Evolutionary conservation across 2,888 invertebrate genomes (phyloP).

Genomic region (Drosophila peninsularis): DNA sequence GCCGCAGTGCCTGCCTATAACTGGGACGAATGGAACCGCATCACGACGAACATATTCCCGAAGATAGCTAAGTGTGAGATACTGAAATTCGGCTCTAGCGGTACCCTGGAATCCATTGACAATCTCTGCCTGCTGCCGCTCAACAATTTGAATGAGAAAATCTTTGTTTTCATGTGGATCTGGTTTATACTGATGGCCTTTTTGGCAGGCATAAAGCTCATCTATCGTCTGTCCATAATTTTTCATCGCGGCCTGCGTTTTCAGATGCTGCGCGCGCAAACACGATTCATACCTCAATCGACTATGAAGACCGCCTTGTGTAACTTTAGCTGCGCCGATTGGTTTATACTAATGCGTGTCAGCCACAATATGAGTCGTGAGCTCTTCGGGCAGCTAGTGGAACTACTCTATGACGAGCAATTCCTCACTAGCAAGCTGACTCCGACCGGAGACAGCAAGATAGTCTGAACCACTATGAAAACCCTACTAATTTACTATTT

Average conservation of each 20-base stretch:
- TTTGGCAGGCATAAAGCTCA: slow-evolving; percentile 87
- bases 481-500: neutral
- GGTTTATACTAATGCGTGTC: slow-evolving; percentile 91
- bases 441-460: slow-evolving; percentile 27
- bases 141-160: slow-evolving; percentile 92
- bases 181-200: slow-evolving; percentile 89
- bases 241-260: slow-evolving; percentile 84
- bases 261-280: slow-evolving; percentile 69
- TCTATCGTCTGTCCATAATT: slow-evolving; percentile 88
- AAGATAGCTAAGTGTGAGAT: slow-evolving; percentile 95
- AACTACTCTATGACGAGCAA: slow-evolving; percentile 83
- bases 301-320: slow-evolving; percentile 60
- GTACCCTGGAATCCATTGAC: slow-evolving; percentile 91
- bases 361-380: slow-evolving; percentile 91
- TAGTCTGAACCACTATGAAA: slow-evolving; percentile 23
- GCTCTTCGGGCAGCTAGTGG: slow-evolving; percentile 88
- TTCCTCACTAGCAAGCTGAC: slow-evolving; percentile 9
- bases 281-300: slow-evolving; percentile 66
- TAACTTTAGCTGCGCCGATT: slow-evolving; percentile 88
- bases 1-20: slow-evolving; percentile 74
- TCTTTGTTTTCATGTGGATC: slow-evolving; percentile 90
- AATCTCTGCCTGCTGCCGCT: slow-evolving; percentile 91
- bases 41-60: slow-evolving; percentile 82
- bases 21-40: slow-evolving; percentile 81
- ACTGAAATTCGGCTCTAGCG: slow-evolving; percentile 93